Evolutionary conservation across 1,140 invertebrate species (phyloP), one percentile per base, ranked within the genome.

Genomic region (Drosophila nikananu): DNA sequence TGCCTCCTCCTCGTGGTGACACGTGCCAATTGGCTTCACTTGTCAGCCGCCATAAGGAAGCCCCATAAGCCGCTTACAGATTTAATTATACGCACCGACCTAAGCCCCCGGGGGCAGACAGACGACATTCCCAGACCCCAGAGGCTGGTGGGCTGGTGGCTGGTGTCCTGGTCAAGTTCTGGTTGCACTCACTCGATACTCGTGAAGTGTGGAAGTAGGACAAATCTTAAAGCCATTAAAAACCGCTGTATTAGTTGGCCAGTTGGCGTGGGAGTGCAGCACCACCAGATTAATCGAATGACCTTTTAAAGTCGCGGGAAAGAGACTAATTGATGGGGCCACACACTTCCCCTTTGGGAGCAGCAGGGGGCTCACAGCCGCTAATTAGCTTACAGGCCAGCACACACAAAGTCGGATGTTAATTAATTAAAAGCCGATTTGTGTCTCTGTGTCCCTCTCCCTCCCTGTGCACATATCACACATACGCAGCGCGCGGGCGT

Each of bases 351-450:
- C 8, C 41, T n/a, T 13, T 7, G 3, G 21, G 17, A 12, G 12
- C 7, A 13, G 30, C 2, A 17, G 0, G 19, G 30, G 25, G 30
- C 30, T 23, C 17, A n/a, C 44, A 19, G 30, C 46, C 60, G 44
- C 73, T 86, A 86, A 86, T 86, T 81, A 86, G 55, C 75, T 62
- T 42, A 46, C 48, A 46, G 39, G 39, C 19, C 55, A 46, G 57
- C n/a, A 72, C 78, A 72, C 78, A 64, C 70, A 60, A 52, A 82
- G 78, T 75, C 68, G 66, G 59, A 67, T 65, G 68, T 61, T 71
- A 71, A 86, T 82, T 86, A 86, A 86, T 86, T 82, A 79, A 71
- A 71, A 79, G 71, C 63, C 63, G 82, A 81, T 84, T 55, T 77
- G 61, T 44, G n/a, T n/a, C n/a, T n/a, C 27, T 27, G 27, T 27